These are phyloP conservation scores for Oncorhynchus clarkii DNA, from an alignment of 2,113 vertebrate species.

Conservation along the genomic window DNA sequence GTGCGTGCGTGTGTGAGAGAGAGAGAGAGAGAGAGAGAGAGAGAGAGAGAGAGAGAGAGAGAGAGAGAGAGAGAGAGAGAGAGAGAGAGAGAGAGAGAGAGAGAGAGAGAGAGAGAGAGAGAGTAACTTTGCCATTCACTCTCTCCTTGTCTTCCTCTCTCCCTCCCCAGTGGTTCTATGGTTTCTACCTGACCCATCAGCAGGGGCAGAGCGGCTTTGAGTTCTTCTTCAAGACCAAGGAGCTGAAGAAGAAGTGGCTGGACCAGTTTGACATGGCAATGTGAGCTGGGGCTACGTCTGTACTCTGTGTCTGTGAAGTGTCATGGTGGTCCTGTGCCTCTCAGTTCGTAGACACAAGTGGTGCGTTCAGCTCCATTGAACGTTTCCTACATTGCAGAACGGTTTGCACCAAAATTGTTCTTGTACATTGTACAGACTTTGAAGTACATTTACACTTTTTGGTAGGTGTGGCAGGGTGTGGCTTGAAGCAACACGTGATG, in stretches of 20 bases:
- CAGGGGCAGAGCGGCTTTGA: slow-evolving; percentile 90
- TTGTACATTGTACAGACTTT: too few species aligned
- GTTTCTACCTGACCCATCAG: slow-evolving; percentile 91
- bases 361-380: background rate
- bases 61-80: too few species aligned
- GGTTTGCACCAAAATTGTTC: background rate
- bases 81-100: too few species aligned
- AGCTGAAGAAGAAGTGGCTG: slow-evolving; percentile 96
- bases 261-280: slow-evolving; percentile 96
- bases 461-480: too few species aligned
- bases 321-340: too few species aligned
- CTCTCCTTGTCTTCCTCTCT: slow-evolving; percentile 23
- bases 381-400: background rate
- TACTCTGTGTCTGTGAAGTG: background rate
- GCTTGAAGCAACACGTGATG: too few species aligned
- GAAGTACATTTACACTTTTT: too few species aligned
- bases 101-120: background rate
- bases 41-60: too few species aligned
- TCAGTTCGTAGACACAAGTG: background rate
- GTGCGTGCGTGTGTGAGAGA: too few species aligned
- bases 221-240: slow-evolving; percentile 92
- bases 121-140: slow-evolving; percentile 13
- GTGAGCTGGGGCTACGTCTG: slow-evolving; percentile 74
- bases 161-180: slow-evolving; percentile 88
- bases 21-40: too few species aligned